phyloP scores from a whole-genome alignment of 2,113 vertebrate species.

The Halcyon malimbica region DNA sequence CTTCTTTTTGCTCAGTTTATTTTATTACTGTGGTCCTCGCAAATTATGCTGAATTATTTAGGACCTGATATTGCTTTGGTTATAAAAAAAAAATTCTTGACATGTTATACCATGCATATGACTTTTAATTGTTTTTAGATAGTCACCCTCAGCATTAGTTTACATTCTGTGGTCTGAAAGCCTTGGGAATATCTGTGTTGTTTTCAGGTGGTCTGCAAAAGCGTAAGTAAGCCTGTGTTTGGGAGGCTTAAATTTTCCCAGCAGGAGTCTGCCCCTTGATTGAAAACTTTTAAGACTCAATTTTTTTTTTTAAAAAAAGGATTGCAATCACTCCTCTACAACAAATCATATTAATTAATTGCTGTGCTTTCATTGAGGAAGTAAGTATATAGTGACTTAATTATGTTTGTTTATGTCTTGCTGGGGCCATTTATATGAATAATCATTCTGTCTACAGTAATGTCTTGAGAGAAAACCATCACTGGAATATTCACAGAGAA shows the following conservation, averaged over 20 bases:
- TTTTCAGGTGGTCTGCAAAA: neutral
- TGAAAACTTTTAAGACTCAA: neutral
- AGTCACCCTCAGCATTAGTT: neutral
- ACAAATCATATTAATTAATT: neutral
- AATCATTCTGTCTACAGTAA: neutral
- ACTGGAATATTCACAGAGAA: neutral
- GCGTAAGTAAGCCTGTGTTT: neutral
- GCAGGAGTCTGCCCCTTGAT: neutral
- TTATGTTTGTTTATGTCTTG: neutral
- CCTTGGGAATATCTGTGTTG: neutral
- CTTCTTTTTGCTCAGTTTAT: neutral
- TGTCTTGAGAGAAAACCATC: neutral
- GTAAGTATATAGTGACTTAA: neutral
- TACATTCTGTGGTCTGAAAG: neutral
- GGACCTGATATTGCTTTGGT: neutral
- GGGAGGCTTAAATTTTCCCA: neutral
- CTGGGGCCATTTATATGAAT: neutral
- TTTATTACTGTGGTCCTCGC: neutral
- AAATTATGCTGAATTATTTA: neutral
- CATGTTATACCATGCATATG: neutral
- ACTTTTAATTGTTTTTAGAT: neutral
- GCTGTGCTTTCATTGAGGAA: neutral
- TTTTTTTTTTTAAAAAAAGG: neutral
- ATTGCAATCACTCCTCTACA: neutral
- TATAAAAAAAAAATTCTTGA: neutral